Base-by-base conservation (phyloP, 2,888 invertebrate species). In the Scrobipalpa costella region DNA sequence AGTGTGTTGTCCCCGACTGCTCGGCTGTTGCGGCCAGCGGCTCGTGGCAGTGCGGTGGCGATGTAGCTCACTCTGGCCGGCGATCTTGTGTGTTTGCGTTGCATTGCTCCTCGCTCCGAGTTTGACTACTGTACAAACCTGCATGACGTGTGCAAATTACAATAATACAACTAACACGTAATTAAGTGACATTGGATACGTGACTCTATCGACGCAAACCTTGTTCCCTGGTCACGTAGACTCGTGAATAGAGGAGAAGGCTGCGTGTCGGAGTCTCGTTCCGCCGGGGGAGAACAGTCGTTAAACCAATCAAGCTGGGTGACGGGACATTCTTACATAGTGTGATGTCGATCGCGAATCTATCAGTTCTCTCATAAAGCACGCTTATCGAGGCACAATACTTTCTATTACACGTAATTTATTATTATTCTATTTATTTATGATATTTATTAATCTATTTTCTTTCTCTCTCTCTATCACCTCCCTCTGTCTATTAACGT, bases 51-150 rank as follows among this genome's bases (percentile, higher is more conserved):
- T 73, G 72, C 76, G 66, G 71, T 71, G 69, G 67, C 67, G 67
- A 68, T 71, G 33, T 72, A 88, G 90, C 88, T 90, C 90, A 86
- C 69, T 81, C 90, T 91, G 91, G 91, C 88, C 90, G 90, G 86
- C 84, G 89, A 86, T 89, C 71, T 86, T 87, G 91, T 90, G 88
- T 88, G 86, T 86, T 84, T 81, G 84, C 76, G 85, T 79, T 81
- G 83, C 84, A 75, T 78, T 55, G 55, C 33, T 27, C 55, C 80
- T 80, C 76, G 83, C 82, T 80, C 81, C 76, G 72, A 78, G 85
- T 82, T 84, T 83, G 84, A 84, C 85, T 79, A 76, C 76, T 78
- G 88, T 85, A 80, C 80, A 69, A 72, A 68, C 76, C 74, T 78
- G 88, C 87, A 86, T 86, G 86, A 61, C 65, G 65, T 63, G 64